A percentile compares a stretch with the other conserved stretches of the same genome.
Conservation (phyloP, 1,140 invertebrate species). For the Cotesia vestalis region DNA sequence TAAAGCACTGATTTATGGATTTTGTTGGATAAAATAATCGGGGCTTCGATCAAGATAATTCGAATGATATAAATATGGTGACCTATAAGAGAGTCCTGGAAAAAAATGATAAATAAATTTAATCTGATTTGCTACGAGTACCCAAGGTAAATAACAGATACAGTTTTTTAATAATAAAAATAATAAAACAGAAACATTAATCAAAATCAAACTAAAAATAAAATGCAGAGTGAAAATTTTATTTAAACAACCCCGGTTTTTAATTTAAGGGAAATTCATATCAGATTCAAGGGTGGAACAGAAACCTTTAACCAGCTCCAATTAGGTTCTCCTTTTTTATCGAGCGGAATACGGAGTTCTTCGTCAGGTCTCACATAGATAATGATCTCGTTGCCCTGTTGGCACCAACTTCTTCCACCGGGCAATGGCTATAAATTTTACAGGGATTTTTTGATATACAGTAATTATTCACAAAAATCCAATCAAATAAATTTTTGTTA, state of each 20-base stretch:
- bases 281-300: slow-evolving; percentile 24
- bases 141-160: slow-evolving; percentile 31
- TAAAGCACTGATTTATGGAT: slow-evolving; percentile 16
- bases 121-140: slow-evolving; percentile 23
- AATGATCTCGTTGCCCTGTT: slow-evolving; percentile 63
- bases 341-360: slow-evolving; percentile 69
- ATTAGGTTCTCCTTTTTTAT: slow-evolving; percentile 69
- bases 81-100: background rate
- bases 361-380: slow-evolving; percentile 70
- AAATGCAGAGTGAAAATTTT: slow-evolving; percentile 6
- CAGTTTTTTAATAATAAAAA: slow-evolving; percentile 10
- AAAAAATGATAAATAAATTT: slow-evolving; percentile 24
- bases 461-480: slow-evolving; percentile 1
- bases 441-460: slow-evolving; percentile 12
- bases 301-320: slow-evolving; percentile 76
- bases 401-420: slow-evolving; percentile 57
- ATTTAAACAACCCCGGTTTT: no score
- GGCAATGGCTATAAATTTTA: slow-evolving; percentile 48
- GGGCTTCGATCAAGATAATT: background rate
- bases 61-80: slow-evolving; percentile 1
- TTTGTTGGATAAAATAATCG: background rate
- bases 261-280: background rate
- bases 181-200: slow-evolving; percentile 29
- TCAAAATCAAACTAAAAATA: background rate
- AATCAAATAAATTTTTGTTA: background rate